These are phyloP conservation scores for Scolopax rusticola DNA, from an alignment of 2,797 vertebrate species.

Conservation along the genomic window DNA sequence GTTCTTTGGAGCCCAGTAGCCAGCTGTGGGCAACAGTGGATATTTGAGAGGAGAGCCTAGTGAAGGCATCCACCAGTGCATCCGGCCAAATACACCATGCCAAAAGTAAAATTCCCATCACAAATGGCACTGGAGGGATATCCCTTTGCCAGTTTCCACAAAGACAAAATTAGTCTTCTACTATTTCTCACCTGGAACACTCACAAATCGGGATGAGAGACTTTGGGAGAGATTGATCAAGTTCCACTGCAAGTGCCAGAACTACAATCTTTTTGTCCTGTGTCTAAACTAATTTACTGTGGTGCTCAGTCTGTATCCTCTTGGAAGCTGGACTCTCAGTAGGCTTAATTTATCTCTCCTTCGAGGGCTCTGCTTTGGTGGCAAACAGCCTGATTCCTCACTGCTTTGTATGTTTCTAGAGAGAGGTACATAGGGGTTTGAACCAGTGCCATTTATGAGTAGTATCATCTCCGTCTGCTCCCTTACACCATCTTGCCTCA, in stretches of 20 bases:
- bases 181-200: neutral
- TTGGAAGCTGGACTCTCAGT: neutral
- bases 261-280: neutral
- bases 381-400: neutral
- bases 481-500: neutral
- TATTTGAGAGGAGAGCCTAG: neutral
- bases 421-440: neutral
- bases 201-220: neutral
- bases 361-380: neutral
- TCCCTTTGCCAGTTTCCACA: neutral
- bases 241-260: neutral
- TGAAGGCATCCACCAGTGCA: neutral
- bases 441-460: neutral
- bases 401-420: neutral
- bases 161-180: neutral
- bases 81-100: neutral
- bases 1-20: neutral
- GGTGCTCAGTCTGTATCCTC: neutral
- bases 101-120: neutral
- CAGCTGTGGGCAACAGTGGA: neutral
- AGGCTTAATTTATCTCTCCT: neutral
- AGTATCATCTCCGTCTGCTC: rapidly evolving
- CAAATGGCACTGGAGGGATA: neutral
- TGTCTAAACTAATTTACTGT: neutral
- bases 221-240: neutral